Evolutionary conservation across 1,140 invertebrate species (phyloP), one percentile per base, ranked within the genome.

Genomic region (Colletes gigas): DNA sequence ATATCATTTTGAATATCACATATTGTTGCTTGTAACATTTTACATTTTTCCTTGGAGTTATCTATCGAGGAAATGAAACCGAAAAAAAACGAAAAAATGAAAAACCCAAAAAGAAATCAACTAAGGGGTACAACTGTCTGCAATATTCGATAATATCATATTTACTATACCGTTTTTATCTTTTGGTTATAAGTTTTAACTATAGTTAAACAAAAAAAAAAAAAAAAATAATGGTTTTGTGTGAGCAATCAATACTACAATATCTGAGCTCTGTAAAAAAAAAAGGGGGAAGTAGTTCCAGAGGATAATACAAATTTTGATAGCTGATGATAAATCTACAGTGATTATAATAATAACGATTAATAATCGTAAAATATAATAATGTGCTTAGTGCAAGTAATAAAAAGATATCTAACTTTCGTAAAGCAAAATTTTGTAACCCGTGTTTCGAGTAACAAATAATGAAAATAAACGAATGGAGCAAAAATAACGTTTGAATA

Each of bases 371-470:
- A 86, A 79, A 76, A 78, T 82, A 77, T 80, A 81, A 80, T 78
- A 82, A 83, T 71, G 63, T 75, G 70, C 71, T 83, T 88, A 87
- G 72, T 72, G 59, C 67, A 85, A 70, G 17, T 83, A 79, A 76
- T 30, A 30, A 71, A 50, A 6, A 60, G 4, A 79, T 81, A 67
- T 62, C 17, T 79, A 65, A 81, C 44, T 88, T 88, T 85, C 82
- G 15, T 84, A 82, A 79, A 83, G 8, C 50, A 66, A 72, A 72
- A 82, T 85, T 89, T 88, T 87, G 63, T 87, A 83, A 85, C 21
- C 19, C 30, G 50, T 82, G 83, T 73, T 67, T 78, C 30, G 54
- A 30, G 17, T 3, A 83, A 57, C 39, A 21, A 7, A 15, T 12
- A 66, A 39, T 39, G 7, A 54, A 76, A 21, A 54, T 65, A 30